Conservation (phyloP, 2,797 vertebrate genomes). For the Hydrophis major region DNA sequence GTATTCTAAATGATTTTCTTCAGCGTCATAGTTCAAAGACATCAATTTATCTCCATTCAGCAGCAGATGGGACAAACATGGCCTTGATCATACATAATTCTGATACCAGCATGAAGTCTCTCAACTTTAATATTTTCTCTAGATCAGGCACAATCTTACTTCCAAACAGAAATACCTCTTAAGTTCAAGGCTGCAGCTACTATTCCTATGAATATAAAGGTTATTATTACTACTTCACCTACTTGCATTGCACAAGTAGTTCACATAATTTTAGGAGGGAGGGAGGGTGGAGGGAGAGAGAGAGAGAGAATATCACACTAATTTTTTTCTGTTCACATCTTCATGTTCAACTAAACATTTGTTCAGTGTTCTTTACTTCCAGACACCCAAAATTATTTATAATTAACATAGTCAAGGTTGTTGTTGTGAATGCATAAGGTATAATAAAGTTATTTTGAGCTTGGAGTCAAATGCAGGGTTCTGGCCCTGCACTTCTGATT, state of each 20-base stretch:
- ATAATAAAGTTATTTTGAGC: too few relatives aligned
- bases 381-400: not conserved
- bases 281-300: not conserved
- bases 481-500: too few relatives aligned
- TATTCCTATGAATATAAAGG: not conserved
- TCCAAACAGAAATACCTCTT: not conserved
- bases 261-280: not conserved
- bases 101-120: not conserved
- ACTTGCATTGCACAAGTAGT: not conserved
- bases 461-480: too few relatives aligned
- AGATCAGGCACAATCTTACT: not conserved
- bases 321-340: not conserved
- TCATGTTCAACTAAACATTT: not conserved
- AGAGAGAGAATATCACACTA: not conserved
- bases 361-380: not conserved
- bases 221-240: not conserved
- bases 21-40: not conserved
- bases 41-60: slow-evolving; percentile 1
- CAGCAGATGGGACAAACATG: not conserved
- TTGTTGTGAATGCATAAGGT: too few relatives aligned
- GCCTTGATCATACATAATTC: not conserved
- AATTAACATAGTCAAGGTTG: not conserved
- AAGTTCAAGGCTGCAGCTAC: not conserved
- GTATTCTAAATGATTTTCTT: not conserved
- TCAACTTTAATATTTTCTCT: not conserved